Evolutionary conservation across 2,797 vertebrate genomes (phyloP), one percentile per base, ranked within the genome.

Genomic region (Pantherophis vulpinus): DNA sequence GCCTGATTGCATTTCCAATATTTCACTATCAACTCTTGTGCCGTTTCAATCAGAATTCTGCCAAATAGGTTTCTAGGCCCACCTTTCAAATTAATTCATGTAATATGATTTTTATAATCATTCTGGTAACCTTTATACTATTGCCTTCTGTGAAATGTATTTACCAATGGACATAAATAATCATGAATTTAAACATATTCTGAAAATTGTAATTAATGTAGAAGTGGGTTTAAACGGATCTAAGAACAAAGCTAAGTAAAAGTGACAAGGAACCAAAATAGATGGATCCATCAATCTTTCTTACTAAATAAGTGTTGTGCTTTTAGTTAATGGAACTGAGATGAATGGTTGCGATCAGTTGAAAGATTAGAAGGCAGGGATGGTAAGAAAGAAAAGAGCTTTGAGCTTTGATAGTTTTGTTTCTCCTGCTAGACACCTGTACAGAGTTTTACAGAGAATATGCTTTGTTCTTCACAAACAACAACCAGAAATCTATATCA

Each of bases 401-500:
- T 95, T 74, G 54, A 87, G 94, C 0, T 0, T 91, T 95, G 94
- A 93, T 94, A 93, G 83, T 94, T 96, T 93, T 2, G 95, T 94
- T 94, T 70, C 0, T 1, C 37, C 93, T 95, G 47, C 91, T 91
- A 94, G n/a, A 42, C 92, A 97, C 93, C 94, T 97, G 86, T 79
- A 74, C 94, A 89, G 94, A 96, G 95, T 95, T 94, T 86, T 93
- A 47, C 37, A 88, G 90, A 93, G 91, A 93, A 91, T 51, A 88
- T 37, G 47, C 60, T 86, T 89, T 93, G 51, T 37, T 91, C 89
- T 29, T 86, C 58, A 37, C 20, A n/a, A 91, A 91, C 32, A n/a
- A 87, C 86, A 93, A 94, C 42, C 55, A 94, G 92, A 95, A 95
- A 94, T 95, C 89, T 95, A 86, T 95, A 93, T 93, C 54, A 29